Evolutionary conservation across 64 coral and sea anemone species (phyloP).

Genomic region (Stylophora pistillata): DNA sequence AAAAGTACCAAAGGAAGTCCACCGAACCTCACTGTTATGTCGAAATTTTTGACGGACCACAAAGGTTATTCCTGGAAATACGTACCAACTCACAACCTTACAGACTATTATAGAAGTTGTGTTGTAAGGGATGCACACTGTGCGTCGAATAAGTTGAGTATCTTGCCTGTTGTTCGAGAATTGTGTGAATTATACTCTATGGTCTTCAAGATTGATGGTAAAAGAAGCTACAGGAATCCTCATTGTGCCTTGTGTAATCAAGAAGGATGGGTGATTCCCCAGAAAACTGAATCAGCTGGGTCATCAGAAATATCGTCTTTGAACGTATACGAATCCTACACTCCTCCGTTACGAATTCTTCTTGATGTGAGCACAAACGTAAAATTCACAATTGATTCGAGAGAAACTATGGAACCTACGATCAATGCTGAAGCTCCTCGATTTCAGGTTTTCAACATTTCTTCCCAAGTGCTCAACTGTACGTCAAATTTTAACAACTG

Average conservation of each 20-base stretch:
- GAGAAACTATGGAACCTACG: background rate
- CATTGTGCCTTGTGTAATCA: slow-evolving; percentile 30
- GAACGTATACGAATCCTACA: background rate
- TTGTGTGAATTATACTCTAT: slow-evolving; percentile 25
- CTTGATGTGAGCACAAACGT: slow-evolving; percentile 18
- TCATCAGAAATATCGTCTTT: too few relatives aligned
- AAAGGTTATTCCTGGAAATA: slow-evolving; percentile 6
- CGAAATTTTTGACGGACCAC: background rate
- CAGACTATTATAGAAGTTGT: background rate
- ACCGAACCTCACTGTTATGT: background rate
- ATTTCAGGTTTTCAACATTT: background rate
- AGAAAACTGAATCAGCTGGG: background rate
- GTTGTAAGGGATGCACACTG: background rate
- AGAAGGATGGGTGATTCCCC: background rate
- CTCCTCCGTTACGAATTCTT: background rate
- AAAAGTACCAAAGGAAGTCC: background rate
- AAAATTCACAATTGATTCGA: background rate
- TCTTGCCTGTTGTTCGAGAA: background rate
- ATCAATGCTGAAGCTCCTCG: background rate
- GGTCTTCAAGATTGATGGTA: background rate
- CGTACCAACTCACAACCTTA: background rate
- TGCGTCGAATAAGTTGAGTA: background rate
- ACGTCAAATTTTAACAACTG: background rate
- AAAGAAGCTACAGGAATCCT: background rate
- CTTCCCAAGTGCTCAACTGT: background rate